Evolutionary conservation across 2,888 invertebrate species (phyloP).

Genomic region (Julus scanicus): DNA sequence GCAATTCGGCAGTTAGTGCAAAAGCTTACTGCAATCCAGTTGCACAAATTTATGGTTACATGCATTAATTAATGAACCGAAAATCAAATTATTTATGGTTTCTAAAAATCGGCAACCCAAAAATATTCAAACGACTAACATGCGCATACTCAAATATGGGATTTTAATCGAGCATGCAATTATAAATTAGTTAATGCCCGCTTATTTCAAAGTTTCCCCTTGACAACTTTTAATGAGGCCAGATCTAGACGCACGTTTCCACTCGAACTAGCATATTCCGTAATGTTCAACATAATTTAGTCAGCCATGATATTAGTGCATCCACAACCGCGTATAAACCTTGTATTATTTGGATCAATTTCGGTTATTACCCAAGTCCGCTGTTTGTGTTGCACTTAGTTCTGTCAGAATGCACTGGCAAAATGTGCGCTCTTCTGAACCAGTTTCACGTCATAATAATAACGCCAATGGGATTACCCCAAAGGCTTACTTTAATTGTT

Average conservation of each 20-base stretch:
- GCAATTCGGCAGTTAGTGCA: neutral
- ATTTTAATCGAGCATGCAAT: conserved; percentile 25
- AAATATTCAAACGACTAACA: neutral
- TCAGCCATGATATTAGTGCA: conserved; percentile 35
- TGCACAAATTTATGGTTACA: neutral
- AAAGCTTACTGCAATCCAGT: neutral
- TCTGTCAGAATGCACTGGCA: conserved; percentile 6
- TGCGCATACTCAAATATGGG: neutral
- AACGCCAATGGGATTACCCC: conserved; percentile 27
- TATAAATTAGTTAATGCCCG: conserved; percentile 35
- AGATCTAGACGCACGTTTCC: neutral
- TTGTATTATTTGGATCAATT: conserved; percentile 11
- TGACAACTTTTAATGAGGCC: conserved; percentile 39
- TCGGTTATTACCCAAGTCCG: conserved; percentile 26
- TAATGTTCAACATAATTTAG: conserved; percentile 39
- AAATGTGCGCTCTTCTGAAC: neutral
- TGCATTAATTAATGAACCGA: conserved; percentile 29
- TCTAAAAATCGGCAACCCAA: neutral
- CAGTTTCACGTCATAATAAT: conserved; percentile 31
- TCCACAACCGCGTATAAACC: conserved; percentile 12
- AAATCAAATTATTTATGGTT: conserved; percentile 39
- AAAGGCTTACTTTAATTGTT: conserved; percentile 17
- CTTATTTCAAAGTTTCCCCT: conserved; percentile 17
- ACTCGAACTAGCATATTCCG: conserved; percentile 22
- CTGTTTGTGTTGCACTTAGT: conserved; percentile 17